Evolutionary conservation across 2,113 vertebrate genomes (phyloP), one percentile per base, ranked within the genome.

Genomic region (Gavia stellata): DNA sequence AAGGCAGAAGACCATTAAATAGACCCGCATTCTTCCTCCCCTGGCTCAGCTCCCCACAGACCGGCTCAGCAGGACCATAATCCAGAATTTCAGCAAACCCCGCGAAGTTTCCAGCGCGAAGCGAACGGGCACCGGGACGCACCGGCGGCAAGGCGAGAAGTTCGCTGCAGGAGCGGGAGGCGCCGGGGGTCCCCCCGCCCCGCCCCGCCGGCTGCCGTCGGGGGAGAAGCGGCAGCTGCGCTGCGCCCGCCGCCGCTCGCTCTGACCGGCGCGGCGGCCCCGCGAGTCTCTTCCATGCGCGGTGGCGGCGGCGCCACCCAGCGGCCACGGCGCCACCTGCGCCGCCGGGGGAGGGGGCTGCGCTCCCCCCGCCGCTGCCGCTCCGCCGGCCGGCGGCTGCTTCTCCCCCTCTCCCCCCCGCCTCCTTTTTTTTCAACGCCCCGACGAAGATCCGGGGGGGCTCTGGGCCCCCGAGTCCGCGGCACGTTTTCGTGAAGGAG

Each of bases 1-100:
- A 95, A 98, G 62, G 81, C 95, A 98, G 11, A 98, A 93, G 58
- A 97, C 91, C 68, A 92, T 96, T 78, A 94, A 65, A 55, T 87
- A 97, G 94, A 94, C 92, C 97, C 90, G 86, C 98, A 98, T 97
- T 86, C 95, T 98, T 96, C 94, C 87, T 94, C 50, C 58, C 81
- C 72, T 45, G 88, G 73, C 92, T 97, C 96, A 97, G 78, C 88
- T 82, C 77, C 93, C 95, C 49, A 89, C 81, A 79, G 91, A 93
- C 81, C 74, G 59, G 70, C 90, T 77, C 95, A 85, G 92, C 79
- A 92, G 85, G 68, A 94, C 47, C 97, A 97, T 97, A 96, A 96
- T 97, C 97, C 96, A 93, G 28, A 86, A 91, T 79, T 81, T 62
- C 96, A 44, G 62, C 91, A 2, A 42, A 33, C 40, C 23, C 68